phyloP scores from a whole-genome alignment of 2,888 invertebrate species.

The Eremobia ochroleuca region DNA sequence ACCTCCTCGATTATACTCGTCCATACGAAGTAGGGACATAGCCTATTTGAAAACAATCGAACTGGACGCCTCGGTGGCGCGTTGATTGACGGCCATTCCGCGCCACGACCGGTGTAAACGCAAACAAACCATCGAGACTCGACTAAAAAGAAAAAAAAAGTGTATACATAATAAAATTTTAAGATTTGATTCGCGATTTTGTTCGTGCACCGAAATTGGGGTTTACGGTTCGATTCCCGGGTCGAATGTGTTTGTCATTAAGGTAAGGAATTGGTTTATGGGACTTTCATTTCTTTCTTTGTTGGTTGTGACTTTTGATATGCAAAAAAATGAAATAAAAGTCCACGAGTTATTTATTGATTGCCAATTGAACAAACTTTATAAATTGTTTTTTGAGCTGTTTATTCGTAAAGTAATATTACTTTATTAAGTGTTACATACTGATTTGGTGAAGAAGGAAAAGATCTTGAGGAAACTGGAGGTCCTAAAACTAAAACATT shows the following conservation, averaged over 20 bases:
- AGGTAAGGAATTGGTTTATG: conserved; percentile 47
- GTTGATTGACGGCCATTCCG: conserved; percentile 75
- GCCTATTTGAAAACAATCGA: conserved; percentile 83
- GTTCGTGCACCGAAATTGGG: conserved; percentile 53
- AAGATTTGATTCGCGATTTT: conserved; percentile 65
- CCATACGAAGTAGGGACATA: conserved; percentile 71
- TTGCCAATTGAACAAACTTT: neutral
- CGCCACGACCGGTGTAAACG: conserved; percentile 67
- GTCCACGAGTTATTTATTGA: conserved; percentile 9
- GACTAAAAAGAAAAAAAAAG: conserved; percentile 46
- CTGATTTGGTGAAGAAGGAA: too few relatives aligned
- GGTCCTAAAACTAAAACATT: too few relatives aligned
- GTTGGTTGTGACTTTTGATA: neutral
- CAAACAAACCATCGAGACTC: conserved; percentile 66
- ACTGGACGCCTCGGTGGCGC: conserved; percentile 60
- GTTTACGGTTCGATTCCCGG: conserved; percentile 43
- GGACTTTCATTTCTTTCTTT: conserved; percentile 21
- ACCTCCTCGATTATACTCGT: conserved; percentile 73
- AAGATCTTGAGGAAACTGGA: too few relatives aligned
- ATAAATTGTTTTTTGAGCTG: too few relatives aligned
- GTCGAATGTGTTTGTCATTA: conserved; percentile 52
- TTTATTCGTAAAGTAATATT: too few relatives aligned
- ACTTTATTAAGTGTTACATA: too few relatives aligned
- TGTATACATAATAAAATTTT: conserved; percentile 65
- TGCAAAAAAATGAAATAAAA: conserved; percentile 10